phyloP scores from a whole-genome alignment of 2,797 vertebrate genomes.

The Lacerta viridis region DNA sequence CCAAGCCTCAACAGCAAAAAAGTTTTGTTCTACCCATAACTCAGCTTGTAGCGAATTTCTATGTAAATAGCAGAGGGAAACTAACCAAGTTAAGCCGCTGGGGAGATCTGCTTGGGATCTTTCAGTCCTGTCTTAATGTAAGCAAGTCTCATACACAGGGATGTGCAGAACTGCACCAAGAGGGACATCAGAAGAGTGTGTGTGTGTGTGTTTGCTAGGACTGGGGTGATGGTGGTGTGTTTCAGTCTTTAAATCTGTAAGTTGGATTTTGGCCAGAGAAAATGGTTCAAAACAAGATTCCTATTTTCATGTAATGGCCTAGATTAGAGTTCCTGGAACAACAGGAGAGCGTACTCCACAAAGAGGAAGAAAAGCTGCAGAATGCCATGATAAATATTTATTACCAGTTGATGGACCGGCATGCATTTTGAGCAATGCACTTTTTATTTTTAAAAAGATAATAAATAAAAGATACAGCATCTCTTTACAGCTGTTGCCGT shows the following conservation, averaged over 20 bases:
- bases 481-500: background rate
- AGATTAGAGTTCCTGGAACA: slow-evolving; percentile 4
- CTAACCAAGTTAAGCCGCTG: too few species aligned
- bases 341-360: background rate
- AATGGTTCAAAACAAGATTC: slow-evolving; percentile 5
- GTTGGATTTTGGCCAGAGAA: slow-evolving; percentile 1
- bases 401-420: background rate
- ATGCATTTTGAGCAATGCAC: background rate
- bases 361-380: background rate
- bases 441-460: background rate
- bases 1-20: too few species aligned
- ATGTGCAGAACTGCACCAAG: background rate
- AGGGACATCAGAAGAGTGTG: background rate
- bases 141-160: background rate
- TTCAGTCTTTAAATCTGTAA: background rate
- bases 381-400: background rate
- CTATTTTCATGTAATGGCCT: slow-evolving; percentile 1
- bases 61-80: too few species aligned
- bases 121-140: too few species aligned
- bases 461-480: background rate
- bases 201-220: background rate
- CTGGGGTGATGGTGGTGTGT: background rate
- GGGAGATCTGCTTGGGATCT: too few species aligned
- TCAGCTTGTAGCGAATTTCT: too few species aligned
- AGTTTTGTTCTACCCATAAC: too few species aligned